Conservation (phyloP, 2,113 vertebrate species). For the Rhombomys opimus region DNA sequence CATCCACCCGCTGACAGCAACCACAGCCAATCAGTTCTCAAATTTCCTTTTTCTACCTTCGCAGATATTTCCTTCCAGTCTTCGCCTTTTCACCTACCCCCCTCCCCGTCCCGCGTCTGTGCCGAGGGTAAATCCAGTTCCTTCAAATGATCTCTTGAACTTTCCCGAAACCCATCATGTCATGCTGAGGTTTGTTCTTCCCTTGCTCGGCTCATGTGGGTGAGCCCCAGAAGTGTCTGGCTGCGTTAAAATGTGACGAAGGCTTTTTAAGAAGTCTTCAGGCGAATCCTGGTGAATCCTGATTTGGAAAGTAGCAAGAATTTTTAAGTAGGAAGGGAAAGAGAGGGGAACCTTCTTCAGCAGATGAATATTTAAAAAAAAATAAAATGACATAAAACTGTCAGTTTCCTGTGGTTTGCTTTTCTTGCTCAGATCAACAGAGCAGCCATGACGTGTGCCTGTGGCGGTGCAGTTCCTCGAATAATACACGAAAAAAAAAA, state of each 20-base stretch:
- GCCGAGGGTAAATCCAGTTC: constrained; percentile 77
- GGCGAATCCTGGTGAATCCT: constrained; percentile 62
- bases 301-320: constrained; percentile 59
- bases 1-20: constrained; percentile 96
- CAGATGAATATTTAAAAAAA: neutral
- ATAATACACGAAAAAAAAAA: neutral
- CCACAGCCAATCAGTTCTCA: constrained; percentile 96
- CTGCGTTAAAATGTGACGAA: constrained; percentile 74
- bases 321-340: constrained; percentile 35
- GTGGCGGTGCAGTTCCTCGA: constrained; percentile 69
- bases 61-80: constrained; percentile 88
- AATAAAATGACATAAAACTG: neutral
- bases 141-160: constrained; percentile 77
- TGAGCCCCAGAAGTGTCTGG: constrained; percentile 60
- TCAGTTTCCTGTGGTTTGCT: constrained; percentile 37
- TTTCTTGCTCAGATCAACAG: constrained; percentile 71
- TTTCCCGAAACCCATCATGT: constrained; percentile 73
- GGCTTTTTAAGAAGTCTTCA: constrained; percentile 69
- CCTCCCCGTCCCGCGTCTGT: constrained; percentile 45
- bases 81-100: constrained; percentile 80
- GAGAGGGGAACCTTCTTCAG: neutral
- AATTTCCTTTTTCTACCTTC: constrained; percentile 92
- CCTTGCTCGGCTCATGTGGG: constrained; percentile 63
- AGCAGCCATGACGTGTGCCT: constrained; percentile 77
- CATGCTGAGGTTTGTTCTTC: constrained; percentile 54